Evolutionary conservation across 1,140 invertebrate genomes (phyloP), one percentile per base, ranked within the genome.

Genomic region (Drosophila pseudoobscura): DNA sequence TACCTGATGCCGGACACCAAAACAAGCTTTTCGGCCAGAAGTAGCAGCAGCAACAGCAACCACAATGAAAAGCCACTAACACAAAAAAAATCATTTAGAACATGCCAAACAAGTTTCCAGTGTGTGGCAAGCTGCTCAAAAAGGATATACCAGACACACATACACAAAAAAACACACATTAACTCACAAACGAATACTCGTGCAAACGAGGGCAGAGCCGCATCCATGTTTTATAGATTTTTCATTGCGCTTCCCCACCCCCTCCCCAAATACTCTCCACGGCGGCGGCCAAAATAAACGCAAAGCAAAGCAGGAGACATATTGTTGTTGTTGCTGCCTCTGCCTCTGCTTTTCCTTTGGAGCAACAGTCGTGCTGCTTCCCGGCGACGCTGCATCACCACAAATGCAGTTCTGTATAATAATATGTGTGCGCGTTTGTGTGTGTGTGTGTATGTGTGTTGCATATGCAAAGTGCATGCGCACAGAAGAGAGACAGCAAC

Each of bases 91-190:
- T 68, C 75, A 61, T 79, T 88, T 88, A 87, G 82, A 87, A 87
- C 82, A 87, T 64, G 78, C 75, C 83, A 87, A 87, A 87, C 82
- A 83, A 87, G 82, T 87, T 85, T 88, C 59, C 73, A 74, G 53
- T 61, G 53, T 61, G 63, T 51, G 55, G 70, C 65, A 59, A 64
- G 60, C 69, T 69, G 82, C 80, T 85, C 66, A 71, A 85, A 85
- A 85, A 85, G 80, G 80, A 85, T 78, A 85, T 87, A 65, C 63
- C 62, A 56, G 56, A 56, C 61, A 51, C 41, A 51, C 22, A 49
- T 17, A 31, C 11, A 31, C 15, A 20, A 26, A 9, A 17, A 49
- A n/a, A n/a, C 39, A 26, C 0, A 26, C 24, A 26, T 26, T 26
- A 26, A 26, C 24, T 26, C 51, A 68, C 20, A 47, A 26, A 39